These are phyloP conservation scores for Motacilla alba DNA, from an alignment of 2,113 vertebrate species.

Conservation along the genomic window DNA sequence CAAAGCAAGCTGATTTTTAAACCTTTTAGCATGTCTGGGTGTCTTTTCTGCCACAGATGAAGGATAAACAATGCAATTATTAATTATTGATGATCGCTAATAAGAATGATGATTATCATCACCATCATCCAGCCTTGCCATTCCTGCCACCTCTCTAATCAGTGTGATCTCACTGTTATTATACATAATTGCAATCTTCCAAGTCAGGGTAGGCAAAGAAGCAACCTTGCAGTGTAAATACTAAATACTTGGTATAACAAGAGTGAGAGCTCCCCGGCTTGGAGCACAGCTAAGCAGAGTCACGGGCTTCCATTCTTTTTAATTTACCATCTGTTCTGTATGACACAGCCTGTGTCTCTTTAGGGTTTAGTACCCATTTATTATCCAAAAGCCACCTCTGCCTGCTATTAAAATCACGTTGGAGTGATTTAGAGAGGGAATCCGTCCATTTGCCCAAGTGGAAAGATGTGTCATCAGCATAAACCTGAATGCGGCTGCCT, in stretches of 20 bases:
- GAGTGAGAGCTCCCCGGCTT: slow-evolving; percentile 47
- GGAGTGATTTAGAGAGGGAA: slow-evolving; percentile 70
- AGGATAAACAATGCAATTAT: slow-evolving; percentile 60
- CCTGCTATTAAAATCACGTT: slow-evolving; percentile 70
- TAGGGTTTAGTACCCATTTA: slow-evolving; percentile 73
- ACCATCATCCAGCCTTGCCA: slow-evolving; percentile 13
- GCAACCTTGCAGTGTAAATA: slow-evolving; percentile 63
- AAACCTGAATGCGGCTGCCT: slow-evolving; percentile 24
- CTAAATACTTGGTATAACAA: slow-evolving; percentile 66
- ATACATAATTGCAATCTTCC: slow-evolving; percentile 64
- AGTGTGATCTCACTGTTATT: slow-evolving; percentile 33
- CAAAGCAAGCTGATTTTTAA: slow-evolving; percentile 43
- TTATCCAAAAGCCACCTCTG: slow-evolving; percentile 73
- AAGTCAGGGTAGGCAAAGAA: slow-evolving; percentile 33
- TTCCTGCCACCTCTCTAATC: slow-evolving; percentile 55
- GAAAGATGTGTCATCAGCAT: slow-evolving; percentile 58
- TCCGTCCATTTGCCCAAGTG: slow-evolving; percentile 61
- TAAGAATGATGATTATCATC: slow-evolving; percentile 57
- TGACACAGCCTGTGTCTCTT: slow-evolving; percentile 67
- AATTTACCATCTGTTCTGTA: slow-evolving; percentile 76
- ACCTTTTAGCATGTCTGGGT: slow-evolving; percentile 41
- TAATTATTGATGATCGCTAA: slow-evolving; percentile 61
- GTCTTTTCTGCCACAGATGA: slow-evolving; percentile 16
- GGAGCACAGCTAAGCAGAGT: slow-evolving; percentile 40
- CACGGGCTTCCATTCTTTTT: slow-evolving; percentile 62